phyloP scores from a whole-genome alignment of 2,797 vertebrate species.

The Heliangelus exortis region DNA sequence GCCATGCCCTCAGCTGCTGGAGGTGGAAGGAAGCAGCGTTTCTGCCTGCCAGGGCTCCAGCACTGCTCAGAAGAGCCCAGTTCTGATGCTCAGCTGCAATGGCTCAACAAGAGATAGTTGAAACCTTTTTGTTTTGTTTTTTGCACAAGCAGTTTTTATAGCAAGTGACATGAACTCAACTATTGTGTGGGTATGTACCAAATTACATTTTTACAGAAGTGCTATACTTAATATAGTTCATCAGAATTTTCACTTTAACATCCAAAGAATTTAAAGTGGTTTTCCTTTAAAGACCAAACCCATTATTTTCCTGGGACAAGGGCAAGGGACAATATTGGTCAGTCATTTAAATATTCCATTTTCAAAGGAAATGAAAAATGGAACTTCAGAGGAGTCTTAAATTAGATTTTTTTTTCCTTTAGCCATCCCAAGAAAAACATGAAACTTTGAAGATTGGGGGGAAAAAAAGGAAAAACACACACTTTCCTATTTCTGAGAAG shows the following conservation, averaged over 20 bases:
- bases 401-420: not conserved
- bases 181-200: fast-evolving
- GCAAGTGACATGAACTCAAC: fast-evolving
- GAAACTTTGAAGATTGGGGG: not conserved
- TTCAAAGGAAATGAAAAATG: not conserved
- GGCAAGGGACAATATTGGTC: not conserved
- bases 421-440: not conserved
- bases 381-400: not conserved
- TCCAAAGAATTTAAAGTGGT: fast-evolving
- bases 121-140: not conserved
- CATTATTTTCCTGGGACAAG: not conserved
- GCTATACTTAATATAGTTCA: fast-evolving
- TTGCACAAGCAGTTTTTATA: not conserved
- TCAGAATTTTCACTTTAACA: not conserved
- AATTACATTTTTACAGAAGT: not conserved
- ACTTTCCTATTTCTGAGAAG: not conserved
- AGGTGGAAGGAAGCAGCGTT: not conserved
- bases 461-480: not conserved
- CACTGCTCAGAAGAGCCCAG: not conserved
- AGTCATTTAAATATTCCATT: not conserved
- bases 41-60: not conserved
- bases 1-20: not conserved
- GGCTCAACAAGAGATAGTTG: fast-evolving
- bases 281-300: not conserved
- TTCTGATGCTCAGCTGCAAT: not conserved